Evolutionary conservation across 2,797 vertebrate genomes (phyloP), one percentile per base, ranked within the genome.

Genomic region (Gadopsis marmoratus): DNA sequence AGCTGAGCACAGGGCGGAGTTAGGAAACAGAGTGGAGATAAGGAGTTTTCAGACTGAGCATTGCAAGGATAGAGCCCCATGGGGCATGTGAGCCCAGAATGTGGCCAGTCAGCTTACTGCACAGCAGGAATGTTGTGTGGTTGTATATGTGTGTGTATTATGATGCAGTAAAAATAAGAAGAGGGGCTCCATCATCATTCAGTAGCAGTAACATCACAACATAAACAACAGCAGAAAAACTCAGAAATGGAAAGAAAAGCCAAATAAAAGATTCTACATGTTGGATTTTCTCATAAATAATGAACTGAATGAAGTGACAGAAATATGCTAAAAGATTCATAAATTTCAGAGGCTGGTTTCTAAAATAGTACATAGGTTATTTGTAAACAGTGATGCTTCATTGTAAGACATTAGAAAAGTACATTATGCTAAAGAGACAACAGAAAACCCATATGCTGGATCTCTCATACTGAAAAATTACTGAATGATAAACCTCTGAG

Each of bases 41-140:
- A 83, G 68, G 77, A 72, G 62, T 68, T 85, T 83, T 79, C 74
- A 82, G 61, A 65, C 60, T 12, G 56, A 86, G 75, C 78, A 58
- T 45, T 61, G 71, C 11, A 17, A 72, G 79, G 76, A 86, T 53
- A 1, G 26, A 87, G 53, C 75, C 84, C 86, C 84, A 66, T 48
- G 72, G 74, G 86, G 74, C 69, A 55, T 21, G 33, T 63, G 74
- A 83, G 53, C 69, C 67, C 71, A 58, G 63, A 89, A 84, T 86
- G 76, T 79, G 79, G 79, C 81, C 79, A 74, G 73, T 88, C 86
- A 86, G 85, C 78, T 84, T 78, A 82, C 50, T 59, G 74, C 81
- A 74, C 84, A 76, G 74, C 76, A 76, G 74, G 73, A 69, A 19
- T 7, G 43, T 17, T 69, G 78, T 58, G 51, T 75, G 63, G 82